Evolutionary conservation across 2,888 invertebrate species (phyloP).

Genomic region (Tenthredo notha): DNA sequence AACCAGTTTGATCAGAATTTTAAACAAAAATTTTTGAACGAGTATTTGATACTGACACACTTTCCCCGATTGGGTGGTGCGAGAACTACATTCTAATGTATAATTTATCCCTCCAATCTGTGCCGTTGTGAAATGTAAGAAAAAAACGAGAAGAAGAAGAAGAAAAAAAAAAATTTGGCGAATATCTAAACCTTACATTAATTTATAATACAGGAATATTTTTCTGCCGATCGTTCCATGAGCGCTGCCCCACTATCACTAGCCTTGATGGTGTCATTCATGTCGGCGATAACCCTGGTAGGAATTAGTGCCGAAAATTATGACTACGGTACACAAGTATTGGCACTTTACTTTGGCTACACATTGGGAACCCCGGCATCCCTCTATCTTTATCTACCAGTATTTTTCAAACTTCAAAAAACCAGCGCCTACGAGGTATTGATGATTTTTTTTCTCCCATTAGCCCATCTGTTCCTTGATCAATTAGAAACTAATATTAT

Average conservation of each 20-base stretch:
- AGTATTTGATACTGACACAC: too few species aligned
- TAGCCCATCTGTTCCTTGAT: not conserved
- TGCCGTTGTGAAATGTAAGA: too few species aligned
- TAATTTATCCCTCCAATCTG: too few species aligned
- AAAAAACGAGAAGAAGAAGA: too few species aligned
- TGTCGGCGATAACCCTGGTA: slow-evolving; percentile 94
- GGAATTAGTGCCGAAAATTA: slow-evolving; percentile 95
- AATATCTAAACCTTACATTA: not conserved
- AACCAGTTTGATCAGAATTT: not conserved
- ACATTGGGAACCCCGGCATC: slow-evolving; percentile 88
- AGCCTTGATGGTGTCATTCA: slow-evolving; percentile 95
- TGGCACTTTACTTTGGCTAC: slow-evolving; percentile 88
- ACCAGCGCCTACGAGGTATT: slow-evolving; percentile 93
- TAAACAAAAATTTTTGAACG: too few species aligned
- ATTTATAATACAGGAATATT: slow-evolving; percentile 84
- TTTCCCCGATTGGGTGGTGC: not conserved
- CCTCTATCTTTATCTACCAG: slow-evolving; percentile 89
- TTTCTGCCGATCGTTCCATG: slow-evolving; percentile 91
- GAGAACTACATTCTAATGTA: not conserved
- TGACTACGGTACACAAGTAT: slow-evolving; percentile 89
- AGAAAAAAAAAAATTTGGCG: too few species aligned
- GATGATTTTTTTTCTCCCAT: not conserved
- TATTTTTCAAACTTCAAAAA: slow-evolving; percentile 90
- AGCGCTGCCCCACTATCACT: slow-evolving; percentile 90
- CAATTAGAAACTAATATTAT: not conserved